phyloP scores from a whole-genome alignment of 2,797 vertebrate genomes.

The Dicrostonyx torquatus region DNA sequence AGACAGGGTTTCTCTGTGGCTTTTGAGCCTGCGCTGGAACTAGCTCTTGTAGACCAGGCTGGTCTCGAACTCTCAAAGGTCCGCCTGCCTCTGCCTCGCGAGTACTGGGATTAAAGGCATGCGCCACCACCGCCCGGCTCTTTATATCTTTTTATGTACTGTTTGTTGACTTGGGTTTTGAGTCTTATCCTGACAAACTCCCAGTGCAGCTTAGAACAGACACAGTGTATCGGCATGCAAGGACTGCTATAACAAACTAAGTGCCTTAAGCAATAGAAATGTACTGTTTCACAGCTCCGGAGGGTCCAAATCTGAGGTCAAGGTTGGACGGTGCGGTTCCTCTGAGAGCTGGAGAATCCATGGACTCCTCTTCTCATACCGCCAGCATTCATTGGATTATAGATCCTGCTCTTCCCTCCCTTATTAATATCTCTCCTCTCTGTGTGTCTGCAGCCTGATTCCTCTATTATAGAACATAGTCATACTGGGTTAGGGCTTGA shows the following conservation, averaged over 20 bases:
- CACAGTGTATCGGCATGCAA: neutral
- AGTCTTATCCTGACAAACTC: neutral
- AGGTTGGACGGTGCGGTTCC: neutral
- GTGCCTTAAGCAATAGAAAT: neutral
- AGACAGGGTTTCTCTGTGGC: no score
- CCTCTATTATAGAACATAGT: neutral
- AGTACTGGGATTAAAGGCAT: no score
- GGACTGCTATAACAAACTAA: neutral
- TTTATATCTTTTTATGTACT: neutral
- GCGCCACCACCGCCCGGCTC: no score
- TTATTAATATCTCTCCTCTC: neutral
- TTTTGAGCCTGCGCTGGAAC: no score
- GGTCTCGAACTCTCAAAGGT: no score
- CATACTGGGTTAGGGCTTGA: neutral
- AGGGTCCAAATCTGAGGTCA: neutral
- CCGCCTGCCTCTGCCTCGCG: no score
- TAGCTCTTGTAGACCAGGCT: no score
- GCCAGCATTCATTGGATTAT: neutral
- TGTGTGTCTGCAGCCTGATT: neutral
- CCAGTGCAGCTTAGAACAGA: neutral
- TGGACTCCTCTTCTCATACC: neutral
- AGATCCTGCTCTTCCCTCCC: neutral
- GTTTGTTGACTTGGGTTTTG: neutral
- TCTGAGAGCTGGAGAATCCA: neutral
- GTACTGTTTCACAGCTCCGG: neutral